Evolutionary conservation across 2,888 invertebrate genomes (phyloP).

Genomic region (Drosophila dives): DNA sequence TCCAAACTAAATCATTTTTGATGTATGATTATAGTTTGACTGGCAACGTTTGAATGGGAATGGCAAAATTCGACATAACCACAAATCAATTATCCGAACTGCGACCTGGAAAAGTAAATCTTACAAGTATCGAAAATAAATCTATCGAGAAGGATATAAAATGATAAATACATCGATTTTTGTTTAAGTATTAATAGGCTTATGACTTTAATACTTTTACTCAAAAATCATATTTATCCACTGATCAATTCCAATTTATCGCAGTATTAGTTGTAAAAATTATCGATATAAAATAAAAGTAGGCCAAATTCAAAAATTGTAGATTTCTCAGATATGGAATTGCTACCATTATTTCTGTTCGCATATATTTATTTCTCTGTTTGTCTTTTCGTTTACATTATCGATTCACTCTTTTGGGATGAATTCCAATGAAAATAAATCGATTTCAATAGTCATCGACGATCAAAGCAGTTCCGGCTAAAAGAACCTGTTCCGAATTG

Average conservation of each 20-base stretch:
- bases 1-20: background rate
- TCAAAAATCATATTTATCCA: background rate
- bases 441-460: constrained; percentile 75
- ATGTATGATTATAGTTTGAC: background rate
- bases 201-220: background rate
- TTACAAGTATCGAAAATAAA: background rate
- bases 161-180: background rate
- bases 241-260: background rate
- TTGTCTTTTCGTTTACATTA: constrained; percentile 11
- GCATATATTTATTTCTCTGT: constrained; percentile 13
- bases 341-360: background rate
- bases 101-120: background rate
- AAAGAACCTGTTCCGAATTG: constrained; percentile 71
- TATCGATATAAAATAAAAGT: background rate
- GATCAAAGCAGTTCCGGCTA: constrained; percentile 83
- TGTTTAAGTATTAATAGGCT: accelerated
- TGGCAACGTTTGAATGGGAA: background rate
- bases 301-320: constrained; percentile 3
- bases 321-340: constrained; percentile 15
- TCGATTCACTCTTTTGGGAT: constrained; percentile 33
- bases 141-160: background rate
- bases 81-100: background rate
- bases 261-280: background rate
- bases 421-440: constrained; percentile 19
- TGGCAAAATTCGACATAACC: background rate